Evolutionary conservation across 2,113 vertebrate species (phyloP).

Genomic region (Seriola quinqueradiata): DNA sequence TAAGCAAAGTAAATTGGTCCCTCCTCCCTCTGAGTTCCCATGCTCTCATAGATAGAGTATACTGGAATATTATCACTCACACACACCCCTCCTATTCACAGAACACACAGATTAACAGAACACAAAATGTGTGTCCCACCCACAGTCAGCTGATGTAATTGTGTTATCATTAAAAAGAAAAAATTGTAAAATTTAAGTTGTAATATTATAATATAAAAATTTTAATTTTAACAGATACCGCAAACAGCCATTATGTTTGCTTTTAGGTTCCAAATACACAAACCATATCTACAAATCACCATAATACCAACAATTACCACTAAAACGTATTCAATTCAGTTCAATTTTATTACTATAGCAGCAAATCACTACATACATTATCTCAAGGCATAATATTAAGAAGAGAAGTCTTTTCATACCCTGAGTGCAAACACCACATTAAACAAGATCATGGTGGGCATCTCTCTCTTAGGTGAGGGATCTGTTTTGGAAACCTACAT

Average conservation of each 20-base stretch:
- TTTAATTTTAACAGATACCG: background rate
- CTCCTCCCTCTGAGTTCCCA: constrained; percentile 32
- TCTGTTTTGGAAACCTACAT: constrained; percentile 95
- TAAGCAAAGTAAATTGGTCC: constrained; percentile 19
- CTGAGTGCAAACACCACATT: constrained; percentile 97
- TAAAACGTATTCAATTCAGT: background rate
- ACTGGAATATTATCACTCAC: constrained; percentile 67
- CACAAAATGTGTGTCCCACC: constrained; percentile 45
- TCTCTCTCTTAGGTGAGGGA: constrained; percentile 97
- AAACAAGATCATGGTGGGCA: constrained; percentile 99
- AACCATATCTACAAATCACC: background rate
- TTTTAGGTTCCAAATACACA: background rate
- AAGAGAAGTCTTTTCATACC: constrained; percentile 84
- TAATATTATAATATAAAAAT: background rate
- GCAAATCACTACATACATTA: no score
- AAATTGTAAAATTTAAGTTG: background rate
- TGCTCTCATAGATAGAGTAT: constrained; percentile 69
- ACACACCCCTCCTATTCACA: constrained; percentile 52
- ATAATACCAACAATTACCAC: background rate
- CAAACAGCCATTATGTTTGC: background rate
- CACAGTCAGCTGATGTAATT: constrained; percentile 47
- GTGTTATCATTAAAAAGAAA: background rate
- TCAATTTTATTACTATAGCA: no score
- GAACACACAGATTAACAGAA: constrained; percentile 47
- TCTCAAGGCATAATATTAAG: no score